phyloP scores from a whole-genome alignment of 1,140 invertebrate genomes.

The Berghia stephanieae region DNA sequence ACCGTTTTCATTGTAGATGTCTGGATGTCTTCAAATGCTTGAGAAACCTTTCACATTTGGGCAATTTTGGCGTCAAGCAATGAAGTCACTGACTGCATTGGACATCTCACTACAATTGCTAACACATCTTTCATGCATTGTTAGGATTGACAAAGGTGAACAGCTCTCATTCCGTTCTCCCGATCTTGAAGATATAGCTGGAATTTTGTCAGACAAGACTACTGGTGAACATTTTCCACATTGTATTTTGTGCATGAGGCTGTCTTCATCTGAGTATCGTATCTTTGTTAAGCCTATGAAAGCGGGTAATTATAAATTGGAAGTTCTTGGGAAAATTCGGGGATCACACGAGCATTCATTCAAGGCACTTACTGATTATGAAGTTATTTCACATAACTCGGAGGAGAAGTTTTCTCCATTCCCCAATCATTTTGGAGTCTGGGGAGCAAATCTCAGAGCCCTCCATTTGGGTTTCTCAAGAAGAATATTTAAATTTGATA shows the following conservation, averaged over 20 bases:
- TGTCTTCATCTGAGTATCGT: not conserved
- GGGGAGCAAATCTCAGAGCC: not conserved
- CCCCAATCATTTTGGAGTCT: slow-evolving; percentile 2
- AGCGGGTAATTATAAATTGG: not conserved
- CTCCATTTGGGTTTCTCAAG: not conserved
- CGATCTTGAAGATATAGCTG: not conserved
- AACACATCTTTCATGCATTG: not conserved
- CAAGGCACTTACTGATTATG: not conserved
- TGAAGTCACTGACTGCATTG: not conserved
- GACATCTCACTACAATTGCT: not conserved
- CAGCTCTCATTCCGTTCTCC: not conserved
- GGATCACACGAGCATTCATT: not conserved
- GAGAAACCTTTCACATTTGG: not conserved
- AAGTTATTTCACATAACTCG: not conserved
- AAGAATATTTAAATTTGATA: not conserved
- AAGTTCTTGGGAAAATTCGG: not conserved
- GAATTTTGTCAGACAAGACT: not conserved
- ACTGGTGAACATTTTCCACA: not conserved
- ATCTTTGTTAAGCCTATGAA: not conserved
- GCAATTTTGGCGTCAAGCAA: not conserved
- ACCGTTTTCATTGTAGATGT: too few relatives aligned
- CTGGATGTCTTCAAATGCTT: not conserved
- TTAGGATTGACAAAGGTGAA: not conserved
- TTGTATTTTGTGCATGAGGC: not conserved
- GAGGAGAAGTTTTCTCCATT: not conserved